phyloP scores from a whole-genome alignment of 2,797 vertebrate genomes.

The Martes flavigula region DNA sequence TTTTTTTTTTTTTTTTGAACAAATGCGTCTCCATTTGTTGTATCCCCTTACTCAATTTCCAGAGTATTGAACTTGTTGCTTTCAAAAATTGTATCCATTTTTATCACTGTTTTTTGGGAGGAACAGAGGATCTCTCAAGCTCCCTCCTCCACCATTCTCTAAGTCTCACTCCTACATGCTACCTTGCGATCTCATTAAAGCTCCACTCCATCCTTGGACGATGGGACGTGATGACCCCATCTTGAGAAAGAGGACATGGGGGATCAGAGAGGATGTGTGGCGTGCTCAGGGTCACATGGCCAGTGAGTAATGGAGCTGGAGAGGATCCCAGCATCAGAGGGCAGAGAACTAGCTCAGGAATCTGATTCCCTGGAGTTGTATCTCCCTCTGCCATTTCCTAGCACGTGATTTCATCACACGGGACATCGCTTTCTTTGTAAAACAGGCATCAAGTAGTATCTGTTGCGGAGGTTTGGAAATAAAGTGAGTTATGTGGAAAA shows the following conservation, averaged over 20 bases:
- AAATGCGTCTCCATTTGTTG: background rate
- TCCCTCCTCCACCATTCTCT: background rate
- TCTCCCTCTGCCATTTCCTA: background rate
- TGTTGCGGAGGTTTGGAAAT: background rate
- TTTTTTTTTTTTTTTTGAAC: background rate
- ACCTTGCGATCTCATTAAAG: background rate
- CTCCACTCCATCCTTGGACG: background rate
- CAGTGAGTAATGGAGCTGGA: no score
- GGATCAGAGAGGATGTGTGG: background rate
- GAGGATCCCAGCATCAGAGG: background rate
- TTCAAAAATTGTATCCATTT: background rate
- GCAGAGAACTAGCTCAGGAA: background rate
- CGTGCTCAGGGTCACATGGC: background rate
- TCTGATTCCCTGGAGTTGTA: background rate
- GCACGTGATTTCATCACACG: fast-evolving
- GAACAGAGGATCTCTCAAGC: background rate
- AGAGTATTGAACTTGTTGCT: background rate
- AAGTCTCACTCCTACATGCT: background rate
- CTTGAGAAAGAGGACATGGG: background rate
- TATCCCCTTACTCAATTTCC: background rate
- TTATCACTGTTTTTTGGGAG: background rate
- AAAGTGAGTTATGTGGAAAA: background rate
- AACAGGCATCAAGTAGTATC: background rate
- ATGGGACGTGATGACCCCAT: fast-evolving
- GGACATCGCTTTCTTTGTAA: background rate